Conservation (phyloP, 2,888 invertebrate genomes). For the Eilema griseolum region DNA sequence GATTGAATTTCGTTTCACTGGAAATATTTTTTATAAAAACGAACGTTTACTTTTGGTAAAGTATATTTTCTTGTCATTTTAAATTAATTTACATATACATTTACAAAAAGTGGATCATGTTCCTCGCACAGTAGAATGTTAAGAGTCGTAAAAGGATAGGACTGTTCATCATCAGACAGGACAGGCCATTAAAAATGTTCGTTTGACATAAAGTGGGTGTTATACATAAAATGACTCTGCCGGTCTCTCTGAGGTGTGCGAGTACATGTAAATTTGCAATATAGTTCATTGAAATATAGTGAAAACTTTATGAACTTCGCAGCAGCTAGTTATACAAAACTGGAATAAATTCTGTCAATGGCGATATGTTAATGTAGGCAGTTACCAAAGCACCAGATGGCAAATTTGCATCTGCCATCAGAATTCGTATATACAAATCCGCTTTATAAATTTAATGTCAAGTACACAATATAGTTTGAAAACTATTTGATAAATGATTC, state of each 20-base stretch:
- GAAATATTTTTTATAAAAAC: conserved; percentile 7
- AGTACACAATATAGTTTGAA: conserved; percentile 23
- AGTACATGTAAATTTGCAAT: too few species aligned
- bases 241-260: too few species aligned
- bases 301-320: background rate
- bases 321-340: conserved; percentile 25
- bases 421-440: conserved; percentile 30
- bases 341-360: conserved; percentile 31
- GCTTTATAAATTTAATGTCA: conserved; percentile 32
- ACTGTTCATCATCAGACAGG: too few species aligned
- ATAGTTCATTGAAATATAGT: too few species aligned
- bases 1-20: conserved; percentile 32
- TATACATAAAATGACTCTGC: background rate
- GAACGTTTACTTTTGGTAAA: conserved; percentile 7
- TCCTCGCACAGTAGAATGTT: too few species aligned
- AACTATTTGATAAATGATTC: conserved; percentile 15
- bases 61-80: conserved; percentile 5
- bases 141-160: too few species aligned
- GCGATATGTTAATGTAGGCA: conserved; percentile 29
- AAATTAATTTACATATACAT: conserved; percentile 17
- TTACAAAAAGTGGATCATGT: too few species aligned
- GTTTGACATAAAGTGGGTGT: background rate
- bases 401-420: conserved; percentile 48
- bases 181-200: too few species aligned
- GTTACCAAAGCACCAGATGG: conserved; percentile 43